Percentiles rank a stretch among this genome's conserved stretches.
Evolutionary conservation across 2,888 invertebrate genomes (phyloP).

Genomic region (Metallyticus violacea): DNA sequence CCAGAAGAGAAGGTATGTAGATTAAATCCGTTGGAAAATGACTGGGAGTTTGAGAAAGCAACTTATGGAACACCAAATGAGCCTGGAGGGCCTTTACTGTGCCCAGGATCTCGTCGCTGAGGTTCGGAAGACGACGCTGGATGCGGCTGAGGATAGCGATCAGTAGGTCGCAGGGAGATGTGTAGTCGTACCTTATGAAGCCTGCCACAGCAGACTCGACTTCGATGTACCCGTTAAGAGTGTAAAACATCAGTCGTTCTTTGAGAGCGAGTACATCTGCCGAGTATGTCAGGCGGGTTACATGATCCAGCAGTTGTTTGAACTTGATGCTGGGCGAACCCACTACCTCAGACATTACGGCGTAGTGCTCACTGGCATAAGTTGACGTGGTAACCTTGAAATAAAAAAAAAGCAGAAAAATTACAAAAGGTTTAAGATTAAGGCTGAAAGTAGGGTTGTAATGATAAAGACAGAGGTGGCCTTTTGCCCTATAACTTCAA

Average conservation of each 20-base stretch:
- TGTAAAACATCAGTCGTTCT: conserved; percentile 12
- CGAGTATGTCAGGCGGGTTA: conserved; percentile 7
- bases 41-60: not conserved
- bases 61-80: not conserved
- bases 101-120: not conserved
- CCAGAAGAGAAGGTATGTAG: not conserved
- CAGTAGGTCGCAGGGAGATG: conserved; percentile 30
- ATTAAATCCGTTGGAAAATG: not conserved
- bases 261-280: not conserved
- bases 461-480: too few species aligned
- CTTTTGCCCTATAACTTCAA: too few species aligned
- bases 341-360: conserved; percentile 29
- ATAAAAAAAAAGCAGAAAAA: too few species aligned
- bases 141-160: conserved; percentile 33
- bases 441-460: too few species aligned
- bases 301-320: conserved; percentile 26
- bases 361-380: conserved; percentile 1
- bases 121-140: conserved; percentile 32
- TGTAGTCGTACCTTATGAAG: conserved; percentile 35
- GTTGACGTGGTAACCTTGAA: not conserved
- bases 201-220: conserved; percentile 33
- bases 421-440: too few species aligned
- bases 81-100: not conserved
- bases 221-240: conserved; percentile 29
- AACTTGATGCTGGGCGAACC: conserved; percentile 30